These are phyloP conservation scores for Bolinopsis microptera DNA, from an alignment of 37 sponge, comb jelly and placozoan species.

Conservation along the genomic window DNA sequence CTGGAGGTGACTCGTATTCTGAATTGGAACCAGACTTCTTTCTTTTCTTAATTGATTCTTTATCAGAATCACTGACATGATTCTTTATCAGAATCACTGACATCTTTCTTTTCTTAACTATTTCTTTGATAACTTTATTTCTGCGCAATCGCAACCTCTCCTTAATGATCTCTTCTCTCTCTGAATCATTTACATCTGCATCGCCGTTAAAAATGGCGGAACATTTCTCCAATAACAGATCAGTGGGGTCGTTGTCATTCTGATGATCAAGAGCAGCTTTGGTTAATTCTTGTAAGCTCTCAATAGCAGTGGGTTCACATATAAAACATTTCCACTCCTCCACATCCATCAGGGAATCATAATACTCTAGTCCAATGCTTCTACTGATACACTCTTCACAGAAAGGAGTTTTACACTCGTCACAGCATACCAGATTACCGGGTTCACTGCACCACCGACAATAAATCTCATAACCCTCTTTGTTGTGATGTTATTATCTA, in stretches of 20 bases:
- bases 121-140: not conserved
- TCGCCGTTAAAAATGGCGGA: slow-evolving; percentile 23
- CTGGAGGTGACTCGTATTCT: too few species aligned
- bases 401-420: slow-evolving; percentile 8
- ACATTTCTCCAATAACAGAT: slow-evolving; percentile 17
- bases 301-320: slow-evolving; percentile 1
- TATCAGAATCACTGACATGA: too few species aligned
- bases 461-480: slow-evolving; percentile 48
- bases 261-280: slow-evolving; percentile 63
- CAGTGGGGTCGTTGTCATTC: slow-evolving; percentile 38
- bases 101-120: not conserved
- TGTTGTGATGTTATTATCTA: too few species aligned
- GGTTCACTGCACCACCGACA: slow-evolving; percentile 40
- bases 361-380: slow-evolving; percentile 20
- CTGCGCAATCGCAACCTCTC: not conserved
- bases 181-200: slow-evolving; percentile 46
- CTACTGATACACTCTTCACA: slow-evolving; percentile 53
- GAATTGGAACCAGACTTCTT: too few species aligned
- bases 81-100: too few species aligned
- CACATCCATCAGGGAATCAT: not conserved
- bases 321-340: slow-evolving; percentile 56
- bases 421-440: slow-evolving; percentile 45
- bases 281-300: not conserved
- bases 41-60: too few species aligned
- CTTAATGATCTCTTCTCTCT: slow-evolving; percentile 49